Base-by-base conservation (phyloP, 2,797 vertebrate species). In the Gila robusta region DNA sequence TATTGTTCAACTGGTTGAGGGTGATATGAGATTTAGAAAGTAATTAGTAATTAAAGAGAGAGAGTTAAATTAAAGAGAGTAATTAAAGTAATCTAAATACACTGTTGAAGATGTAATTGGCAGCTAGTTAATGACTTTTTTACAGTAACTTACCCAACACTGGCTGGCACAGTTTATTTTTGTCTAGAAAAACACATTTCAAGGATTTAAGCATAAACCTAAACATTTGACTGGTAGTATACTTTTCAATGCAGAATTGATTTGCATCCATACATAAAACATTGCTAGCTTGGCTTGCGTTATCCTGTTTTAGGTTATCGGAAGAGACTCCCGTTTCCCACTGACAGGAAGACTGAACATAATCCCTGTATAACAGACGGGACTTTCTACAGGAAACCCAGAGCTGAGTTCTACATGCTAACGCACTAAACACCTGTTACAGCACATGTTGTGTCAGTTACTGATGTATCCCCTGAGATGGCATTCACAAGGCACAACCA, bases 341-440 rank as follows among this genome's bases (percentile, higher is more conserved):
- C 28, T 26, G 35, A 85, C 56, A 52, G 76, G 39, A 70, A 82
- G 84, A 79, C 71, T 28, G 54, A 52, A 23, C 6, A 72, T 82
- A 44, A 82, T 79, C 62, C 39, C 72, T 54, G 39, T 86, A 67
- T 83, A 87, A 72, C 39, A 76, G 44, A 28, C 16, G n/a, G 70
- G 80, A 74, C 52, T 72, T 88, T 83, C 52, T 14, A 21, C 41
- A 70, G 82, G 85, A 88, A 67, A 47, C 66, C n/a, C 77, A 7
- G 66, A 26, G 62, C 79, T 28, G 66, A 77, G 41, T 41, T 64
- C 62, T 21, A 54, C 69, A 56, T 39, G 12, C 81, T 62, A 52
- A 59, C 67, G 6, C 49, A 41, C 49, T 82, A 70, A 86, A 84
- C 90, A 90, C 82, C 84, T 89, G 89, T 82, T 79, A 32, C 19